A percentile compares a stretch with the other conserved stretches of the same genome.
Evolutionary conservation across 1,140 invertebrate genomes (phyloP).

Genomic region (Plectrocnemia conspersa): DNA sequence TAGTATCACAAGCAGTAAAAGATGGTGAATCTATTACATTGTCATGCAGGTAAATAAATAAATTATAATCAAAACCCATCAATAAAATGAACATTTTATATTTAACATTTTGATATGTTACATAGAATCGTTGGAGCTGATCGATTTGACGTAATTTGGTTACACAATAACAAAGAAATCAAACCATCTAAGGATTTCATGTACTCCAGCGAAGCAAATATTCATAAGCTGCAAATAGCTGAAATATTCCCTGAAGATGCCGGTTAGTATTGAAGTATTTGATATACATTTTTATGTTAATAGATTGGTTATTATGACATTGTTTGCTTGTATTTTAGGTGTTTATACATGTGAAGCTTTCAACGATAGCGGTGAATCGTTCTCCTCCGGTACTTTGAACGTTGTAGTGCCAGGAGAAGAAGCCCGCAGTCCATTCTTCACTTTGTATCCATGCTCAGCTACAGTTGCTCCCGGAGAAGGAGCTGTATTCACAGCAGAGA

Average conservation of each 20-base stretch:
- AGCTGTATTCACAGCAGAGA: conserved; percentile 73
- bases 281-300: neutral
- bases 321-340: conserved; percentile 60
- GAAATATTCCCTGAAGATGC: conserved; percentile 92
- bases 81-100: neutral
- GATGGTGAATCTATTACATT: conserved; percentile 83
- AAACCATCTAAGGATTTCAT: conserved; percentile 95
- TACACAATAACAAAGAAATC: conserved; percentile 95
- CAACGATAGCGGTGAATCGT: conserved; percentile 90
- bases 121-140: conserved; percentile 75
- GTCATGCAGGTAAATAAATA: conserved; percentile 57
- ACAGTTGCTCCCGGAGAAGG: conserved; percentile 78
- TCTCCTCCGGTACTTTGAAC: conserved; percentile 82
- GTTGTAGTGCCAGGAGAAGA: conserved; percentile 85
- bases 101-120: conserved; percentile 2
- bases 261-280: conserved; percentile 37
- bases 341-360: conserved; percentile 95
- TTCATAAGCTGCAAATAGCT: conserved; percentile 83
- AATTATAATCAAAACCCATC: neutral
- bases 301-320: neutral
- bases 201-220: conserved; percentile 85
- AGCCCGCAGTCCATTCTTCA: conserved; percentile 75
- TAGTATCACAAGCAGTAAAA: conserved; percentile 71
- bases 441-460: conserved; percentile 83
- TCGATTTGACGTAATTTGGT: conserved; percentile 90